phyloP scores from a whole-genome alignment of 2,888 invertebrate genomes.

The Calliopum simillimum region DNA sequence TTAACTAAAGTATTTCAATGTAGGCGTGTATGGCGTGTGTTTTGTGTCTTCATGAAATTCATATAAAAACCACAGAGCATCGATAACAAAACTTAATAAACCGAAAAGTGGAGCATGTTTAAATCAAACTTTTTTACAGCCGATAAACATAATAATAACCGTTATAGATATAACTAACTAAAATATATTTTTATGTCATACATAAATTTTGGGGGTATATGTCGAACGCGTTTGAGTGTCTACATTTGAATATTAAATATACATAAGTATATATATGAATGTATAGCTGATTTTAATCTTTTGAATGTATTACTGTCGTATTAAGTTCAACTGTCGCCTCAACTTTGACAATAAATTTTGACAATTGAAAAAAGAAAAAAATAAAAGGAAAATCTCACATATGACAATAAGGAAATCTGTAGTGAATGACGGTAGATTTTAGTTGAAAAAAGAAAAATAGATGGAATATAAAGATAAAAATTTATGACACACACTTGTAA shows the following conservation, averaged over 20 bases:
- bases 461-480: background rate
- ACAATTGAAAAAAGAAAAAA: background rate
- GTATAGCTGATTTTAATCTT: too few relatives aligned
- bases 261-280: too few relatives aligned
- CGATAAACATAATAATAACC: background rate
- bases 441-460: background rate
- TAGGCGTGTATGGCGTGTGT: too few relatives aligned
- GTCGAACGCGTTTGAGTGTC: background rate
- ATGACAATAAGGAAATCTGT: background rate
- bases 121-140: background rate
- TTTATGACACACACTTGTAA: constrained; percentile 21
- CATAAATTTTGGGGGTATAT: background rate
- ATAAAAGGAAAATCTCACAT: background rate
- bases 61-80: too few relatives aligned
- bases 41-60: too few relatives aligned
- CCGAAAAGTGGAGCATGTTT: background rate
- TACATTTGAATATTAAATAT: too few relatives aligned
- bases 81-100: background rate
- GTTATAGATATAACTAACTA: background rate
- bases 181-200: background rate
- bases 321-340: background rate
- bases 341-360: constrained; percentile 11
- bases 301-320: too few relatives aligned
- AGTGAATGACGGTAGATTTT: background rate
- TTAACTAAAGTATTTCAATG: too few relatives aligned